Conservation (phyloP, 2,888 invertebrate species). For the Orthosia incerta region DNA sequence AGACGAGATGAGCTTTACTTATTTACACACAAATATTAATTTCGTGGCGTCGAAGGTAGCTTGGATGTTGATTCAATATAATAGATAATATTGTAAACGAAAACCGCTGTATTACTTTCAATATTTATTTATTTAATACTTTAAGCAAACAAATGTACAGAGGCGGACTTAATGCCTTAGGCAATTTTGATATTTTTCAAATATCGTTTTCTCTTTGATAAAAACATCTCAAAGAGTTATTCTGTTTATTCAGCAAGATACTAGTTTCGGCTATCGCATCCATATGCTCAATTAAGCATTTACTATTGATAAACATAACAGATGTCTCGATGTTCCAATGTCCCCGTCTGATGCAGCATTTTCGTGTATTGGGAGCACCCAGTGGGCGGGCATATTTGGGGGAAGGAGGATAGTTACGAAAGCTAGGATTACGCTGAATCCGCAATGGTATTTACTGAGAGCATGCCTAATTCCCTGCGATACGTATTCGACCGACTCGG, state of each 20-base stretch:
- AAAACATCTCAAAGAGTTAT: not conserved
- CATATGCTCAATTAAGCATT: not conserved
- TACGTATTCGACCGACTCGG: constrained; percentile 3
- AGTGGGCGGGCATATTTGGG: constrained; percentile 6
- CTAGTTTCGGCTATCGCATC: constrained; percentile 1
- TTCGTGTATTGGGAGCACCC: constrained; percentile 1
- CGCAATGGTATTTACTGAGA: constrained; percentile 35
- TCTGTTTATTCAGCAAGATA: constrained; percentile 5
- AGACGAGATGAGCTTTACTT: constrained; percentile 39
- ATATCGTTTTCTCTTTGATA: not conserved
- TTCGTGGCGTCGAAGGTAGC: not conserved
- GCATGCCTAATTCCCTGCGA: constrained; percentile 36
- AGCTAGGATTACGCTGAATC: constrained; percentile 46
- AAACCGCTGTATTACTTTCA: not conserved
- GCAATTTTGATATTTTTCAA: too few species aligned
- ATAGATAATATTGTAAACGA: not conserved
- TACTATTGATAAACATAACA: constrained; percentile 8
- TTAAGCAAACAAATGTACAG: too few species aligned
- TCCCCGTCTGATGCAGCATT: constrained; percentile 27
- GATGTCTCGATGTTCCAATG: constrained; percentile 11
- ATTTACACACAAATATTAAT: constrained; percentile 36
- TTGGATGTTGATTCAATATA: not conserved
- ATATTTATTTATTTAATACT: too few species aligned
- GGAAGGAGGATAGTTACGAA: constrained; percentile 22
- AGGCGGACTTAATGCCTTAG: too few species aligned